Base-by-base conservation (phyloP, 2,888 invertebrate genomes). In the Drosophila anomalipes region DNA sequence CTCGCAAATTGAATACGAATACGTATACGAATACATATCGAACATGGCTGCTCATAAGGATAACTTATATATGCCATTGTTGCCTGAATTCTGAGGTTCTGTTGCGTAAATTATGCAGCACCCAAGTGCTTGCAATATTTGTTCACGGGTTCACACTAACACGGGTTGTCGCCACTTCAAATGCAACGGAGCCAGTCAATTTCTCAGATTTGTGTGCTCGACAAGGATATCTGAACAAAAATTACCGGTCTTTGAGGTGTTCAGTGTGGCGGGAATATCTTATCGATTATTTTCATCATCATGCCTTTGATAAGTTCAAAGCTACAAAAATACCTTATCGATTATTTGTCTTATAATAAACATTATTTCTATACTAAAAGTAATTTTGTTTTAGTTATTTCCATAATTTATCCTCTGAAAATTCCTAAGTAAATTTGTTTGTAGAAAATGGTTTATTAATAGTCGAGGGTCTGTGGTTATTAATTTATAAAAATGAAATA, bases 21-120 rank as follows among this genome's bases (percentile, higher is more conserved):
- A 51, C 41, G 30, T 35, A 35, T 41, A 51, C 53, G 7, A 30
- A 30, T 30, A 30, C 30, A n/a, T 37, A 26, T 6, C 22, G 10
- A 32, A 30, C 51, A 57, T 49, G 37, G 35, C 19, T 37, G n/a
- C 61, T 53, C 28, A 53, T 44, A 61, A 33, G 57, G 59, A 77
- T 65, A 47, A 62, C 44, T 79, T 65, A 56, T 53, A 41, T 59
- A 56, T 54, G 58, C 61, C 52, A 54, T 51, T 75, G 62, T 74
- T 53, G 66, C 28, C 63, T 51, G 37, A 41, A 54, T 62, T 32
- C 68, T 58, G 82, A 82, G 71, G 66, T 70, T 67, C 58, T 65
- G 65, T 44, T 69, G 64, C 75, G 68, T 87, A 74, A 84, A 89
- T 84, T 89, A 87, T 87, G 73, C 90, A 81, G 37, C 63, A 44